These are phyloP conservation scores for Apeira syringaria DNA, from an alignment of 2,888 invertebrate genomes.

Conservation along the genomic window DNA sequence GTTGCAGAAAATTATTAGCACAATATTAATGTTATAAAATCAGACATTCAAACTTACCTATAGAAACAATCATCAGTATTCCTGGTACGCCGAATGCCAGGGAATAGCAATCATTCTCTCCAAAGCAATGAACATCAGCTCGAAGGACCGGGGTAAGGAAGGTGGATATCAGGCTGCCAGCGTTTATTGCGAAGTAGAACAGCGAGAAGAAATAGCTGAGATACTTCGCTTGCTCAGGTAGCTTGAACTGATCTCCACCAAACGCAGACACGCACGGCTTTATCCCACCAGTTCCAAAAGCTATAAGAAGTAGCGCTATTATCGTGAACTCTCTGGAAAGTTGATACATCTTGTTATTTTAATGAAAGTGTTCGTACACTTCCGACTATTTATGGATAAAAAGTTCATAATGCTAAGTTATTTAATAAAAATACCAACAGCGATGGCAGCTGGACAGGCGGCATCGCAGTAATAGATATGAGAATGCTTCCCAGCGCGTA, in stretches of 20 bases:
- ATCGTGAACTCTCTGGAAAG: slow-evolving; percentile 85
- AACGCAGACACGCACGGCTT: slow-evolving; percentile 98
- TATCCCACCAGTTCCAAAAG: slow-evolving; percentile 96
- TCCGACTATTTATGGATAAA: too few species aligned
- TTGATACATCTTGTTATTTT: too few species aligned
- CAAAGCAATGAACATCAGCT: slow-evolving; percentile 90
- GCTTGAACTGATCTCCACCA: slow-evolving; percentile 96
- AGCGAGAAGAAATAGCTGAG: slow-evolving; percentile 95
- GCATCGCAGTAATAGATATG: slow-evolving; percentile 88
- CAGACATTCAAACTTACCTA: slow-evolving; percentile 82
- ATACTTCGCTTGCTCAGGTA: slow-evolving; percentile 91
- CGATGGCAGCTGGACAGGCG: slow-evolving; percentile 83
- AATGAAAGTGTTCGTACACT: too few species aligned
- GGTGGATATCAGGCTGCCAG: slow-evolving; percentile 94
- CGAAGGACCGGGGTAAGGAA: slow-evolving; percentile 94
- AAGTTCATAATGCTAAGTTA: too few species aligned
- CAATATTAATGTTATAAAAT: too few species aligned
- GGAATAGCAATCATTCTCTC: slow-evolving; percentile 90
- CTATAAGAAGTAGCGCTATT: slow-evolving; percentile 88
- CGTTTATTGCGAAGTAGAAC: slow-evolving; percentile 97
- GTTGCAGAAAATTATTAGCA: too few species aligned
- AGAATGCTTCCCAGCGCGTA: slow-evolving; percentile 93
- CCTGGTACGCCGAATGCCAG: slow-evolving; percentile 96
- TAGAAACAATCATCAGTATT: slow-evolving; percentile 91
- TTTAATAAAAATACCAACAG: slow-evolving; percentile 59